A percentile compares a stretch with the other conserved stretches of the same genome.
phyloP scores from a whole-genome alignment of 2,797 vertebrate genomes.

The Moxostoma hubbsi region DNA sequence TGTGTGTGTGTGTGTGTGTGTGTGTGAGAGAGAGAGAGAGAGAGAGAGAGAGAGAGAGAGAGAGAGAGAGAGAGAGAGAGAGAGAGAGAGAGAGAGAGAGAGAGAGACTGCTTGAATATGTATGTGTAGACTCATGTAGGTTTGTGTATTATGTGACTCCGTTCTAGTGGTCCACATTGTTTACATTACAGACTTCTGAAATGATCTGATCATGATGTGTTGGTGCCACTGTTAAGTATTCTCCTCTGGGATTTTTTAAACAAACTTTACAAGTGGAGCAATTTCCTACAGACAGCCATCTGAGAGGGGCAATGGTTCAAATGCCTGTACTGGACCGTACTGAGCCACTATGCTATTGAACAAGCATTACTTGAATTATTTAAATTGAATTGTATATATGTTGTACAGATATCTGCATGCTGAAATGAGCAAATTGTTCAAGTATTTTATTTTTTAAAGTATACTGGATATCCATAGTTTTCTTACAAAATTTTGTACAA shows the following conservation, averaged over 20 bases:
- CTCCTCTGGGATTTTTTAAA: slow-evolving; percentile 4
- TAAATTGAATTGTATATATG: slow-evolving; percentile 50
- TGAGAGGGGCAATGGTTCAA: slow-evolving; percentile 6
- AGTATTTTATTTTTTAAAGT: slow-evolving; percentile 49
- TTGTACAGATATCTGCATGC: slow-evolving; percentile 40
- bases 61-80: too few relatives aligned
- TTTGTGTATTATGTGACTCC: slow-evolving; percentile 47
- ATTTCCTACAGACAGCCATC: slow-evolving; percentile 31
- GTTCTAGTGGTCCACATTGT: slow-evolving; percentile 52
- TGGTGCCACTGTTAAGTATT: slow-evolving; percentile 11
- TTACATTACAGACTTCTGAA: slow-evolving; percentile 50
- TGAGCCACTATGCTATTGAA: slow-evolving; percentile 56
- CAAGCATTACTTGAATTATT: slow-evolving; percentile 65
- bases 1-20: neutral
- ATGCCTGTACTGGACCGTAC: slow-evolving; percentile 44
- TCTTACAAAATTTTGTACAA: slow-evolving; percentile 39
- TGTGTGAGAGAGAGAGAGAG: too few relatives aligned
- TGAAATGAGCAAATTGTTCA: slow-evolving; percentile 35
- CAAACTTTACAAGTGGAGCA: slow-evolving; percentile 11
- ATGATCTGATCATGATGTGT: slow-evolving; percentile 13
- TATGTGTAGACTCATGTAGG: neutral
- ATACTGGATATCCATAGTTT: slow-evolving; percentile 28
- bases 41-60: too few relatives aligned
- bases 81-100: too few relatives aligned
- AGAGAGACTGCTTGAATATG: neutral